Evolutionary conservation across 2,888 invertebrate genomes (phyloP).

Genomic region (Hyposoter didymator): DNA sequence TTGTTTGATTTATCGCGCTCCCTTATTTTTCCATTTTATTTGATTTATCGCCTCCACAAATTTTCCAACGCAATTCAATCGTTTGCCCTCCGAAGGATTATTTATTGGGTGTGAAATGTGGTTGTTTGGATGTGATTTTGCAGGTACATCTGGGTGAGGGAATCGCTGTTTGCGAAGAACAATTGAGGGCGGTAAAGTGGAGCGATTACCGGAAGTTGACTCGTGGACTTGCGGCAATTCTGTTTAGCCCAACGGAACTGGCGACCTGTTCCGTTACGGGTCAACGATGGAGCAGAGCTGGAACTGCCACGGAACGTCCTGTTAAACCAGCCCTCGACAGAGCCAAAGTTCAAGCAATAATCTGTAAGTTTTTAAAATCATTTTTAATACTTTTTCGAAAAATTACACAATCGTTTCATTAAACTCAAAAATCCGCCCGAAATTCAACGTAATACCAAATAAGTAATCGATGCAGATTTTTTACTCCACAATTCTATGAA

Average conservation of each 20-base stretch:
- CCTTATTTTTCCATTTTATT: not conserved
- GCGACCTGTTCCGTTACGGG: conserved; percentile 91
- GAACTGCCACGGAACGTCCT: conserved; percentile 89
- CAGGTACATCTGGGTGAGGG: conserved; percentile 91
- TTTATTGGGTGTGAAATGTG: conserved; percentile 17
- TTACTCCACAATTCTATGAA: not conserved
- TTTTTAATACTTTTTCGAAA: not conserved
- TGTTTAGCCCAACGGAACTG: conserved; percentile 90
- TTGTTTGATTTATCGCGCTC: not conserved
- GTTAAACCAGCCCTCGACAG: conserved; percentile 91
- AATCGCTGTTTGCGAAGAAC: conserved; percentile 90
- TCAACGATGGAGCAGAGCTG: conserved; percentile 91
- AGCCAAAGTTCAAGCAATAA: conserved; percentile 90
- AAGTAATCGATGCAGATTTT: not conserved
- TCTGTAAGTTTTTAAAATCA: conserved; percentile 85
- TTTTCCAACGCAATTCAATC: not conserved
- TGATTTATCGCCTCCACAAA: not conserved
- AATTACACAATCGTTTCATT: not conserved
- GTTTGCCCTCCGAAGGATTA: not conserved
- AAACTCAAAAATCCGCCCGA: not conserved
- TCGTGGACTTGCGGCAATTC: conserved; percentile 89
- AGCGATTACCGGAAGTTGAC: conserved; percentile 91
- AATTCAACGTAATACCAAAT: not conserved
- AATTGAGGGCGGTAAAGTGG: conserved; percentile 90
- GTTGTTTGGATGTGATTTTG: conserved; percentile 37